phyloP scores from a whole-genome alignment of 2,797 vertebrate species.

The Periophthalmus magnuspinnatus region DNA sequence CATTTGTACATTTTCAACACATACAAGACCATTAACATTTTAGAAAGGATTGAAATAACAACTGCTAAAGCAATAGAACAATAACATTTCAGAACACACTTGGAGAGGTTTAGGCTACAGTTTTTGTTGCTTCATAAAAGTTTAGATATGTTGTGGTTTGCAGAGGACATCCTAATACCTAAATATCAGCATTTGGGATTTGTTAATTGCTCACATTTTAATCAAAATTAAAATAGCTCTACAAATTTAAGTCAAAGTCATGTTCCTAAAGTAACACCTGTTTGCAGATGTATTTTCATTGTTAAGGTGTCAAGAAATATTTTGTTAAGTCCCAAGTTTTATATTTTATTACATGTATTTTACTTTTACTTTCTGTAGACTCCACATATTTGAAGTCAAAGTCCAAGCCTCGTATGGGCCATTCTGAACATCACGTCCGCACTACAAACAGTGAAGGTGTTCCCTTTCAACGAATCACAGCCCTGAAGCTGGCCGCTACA shows the following conservation, averaged over 20 bases:
- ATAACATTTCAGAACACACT: background rate
- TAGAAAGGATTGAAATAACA: background rate
- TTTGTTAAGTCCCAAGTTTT: background rate
- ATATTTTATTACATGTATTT: background rate
- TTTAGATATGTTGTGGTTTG: too few species aligned
- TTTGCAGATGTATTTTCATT: background rate
- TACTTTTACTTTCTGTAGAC: too few species aligned
- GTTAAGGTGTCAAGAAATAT: background rate
- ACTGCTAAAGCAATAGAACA: background rate
- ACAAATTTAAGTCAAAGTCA: too few species aligned
- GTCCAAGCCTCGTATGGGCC: background rate
- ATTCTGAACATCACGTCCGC: slow-evolving; percentile 4
- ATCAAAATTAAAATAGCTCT: too few species aligned
- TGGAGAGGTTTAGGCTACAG: background rate
- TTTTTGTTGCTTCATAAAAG: too few species aligned
- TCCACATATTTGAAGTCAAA: too few species aligned
- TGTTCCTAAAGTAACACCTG: too few species aligned
- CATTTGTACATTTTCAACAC: background rate
- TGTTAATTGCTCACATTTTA: too few species aligned
- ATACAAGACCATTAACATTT: background rate
- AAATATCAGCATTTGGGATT: too few species aligned
- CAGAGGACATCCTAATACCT: too few species aligned
- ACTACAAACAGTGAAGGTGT: slow-evolving; percentile 37
- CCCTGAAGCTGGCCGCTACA: slow-evolving; percentile 70
- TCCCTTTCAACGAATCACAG: slow-evolving; percentile 55